phyloP scores from a whole-genome alignment of 2,888 invertebrate species.

The Athalia circularis region DNA sequence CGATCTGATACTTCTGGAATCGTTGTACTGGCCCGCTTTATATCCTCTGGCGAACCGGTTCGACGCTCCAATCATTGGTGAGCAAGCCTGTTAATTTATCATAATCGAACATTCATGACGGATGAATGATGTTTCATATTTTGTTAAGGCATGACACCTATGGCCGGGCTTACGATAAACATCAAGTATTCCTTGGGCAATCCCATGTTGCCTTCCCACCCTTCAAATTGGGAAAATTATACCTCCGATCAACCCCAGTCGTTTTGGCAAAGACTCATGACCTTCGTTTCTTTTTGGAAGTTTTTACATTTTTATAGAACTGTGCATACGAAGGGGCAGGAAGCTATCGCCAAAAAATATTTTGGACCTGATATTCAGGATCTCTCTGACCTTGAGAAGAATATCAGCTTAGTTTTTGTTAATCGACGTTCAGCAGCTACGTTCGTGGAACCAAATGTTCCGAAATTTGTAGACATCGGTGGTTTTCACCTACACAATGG shows the following conservation, averaged over 20 bases:
- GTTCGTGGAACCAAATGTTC: constrained; percentile 52
- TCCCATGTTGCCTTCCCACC: constrained; percentile 72
- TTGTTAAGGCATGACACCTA: constrained; percentile 72
- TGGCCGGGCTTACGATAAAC: constrained; percentile 73
- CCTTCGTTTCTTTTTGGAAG: constrained; percentile 10
- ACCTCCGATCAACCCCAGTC: background rate
- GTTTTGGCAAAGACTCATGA: constrained; percentile 36
- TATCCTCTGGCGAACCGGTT: constrained; percentile 77
- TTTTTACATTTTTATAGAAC: background rate
- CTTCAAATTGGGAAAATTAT: constrained; percentile 55
- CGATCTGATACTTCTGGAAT: constrained; percentile 78
- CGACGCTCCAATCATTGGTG: constrained; percentile 75
- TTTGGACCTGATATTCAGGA: constrained; percentile 67
- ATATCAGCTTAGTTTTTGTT: constrained; percentile 55
- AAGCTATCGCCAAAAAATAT: constrained; percentile 55
- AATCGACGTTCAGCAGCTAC: constrained; percentile 56
- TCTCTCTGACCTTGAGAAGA: constrained; percentile 64
- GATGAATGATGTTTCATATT: background rate
- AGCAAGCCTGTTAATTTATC: background rate
- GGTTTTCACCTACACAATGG: constrained; percentile 50
- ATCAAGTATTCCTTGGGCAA: constrained; percentile 77
- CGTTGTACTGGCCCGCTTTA: constrained; percentile 74
- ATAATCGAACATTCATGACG: background rate
- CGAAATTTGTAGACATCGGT: constrained; percentile 52
- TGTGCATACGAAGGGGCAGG: background rate